Evolutionary conservation across 2,797 vertebrate genomes (phyloP).

Genomic region (Semaprochilodus insignis): DNA sequence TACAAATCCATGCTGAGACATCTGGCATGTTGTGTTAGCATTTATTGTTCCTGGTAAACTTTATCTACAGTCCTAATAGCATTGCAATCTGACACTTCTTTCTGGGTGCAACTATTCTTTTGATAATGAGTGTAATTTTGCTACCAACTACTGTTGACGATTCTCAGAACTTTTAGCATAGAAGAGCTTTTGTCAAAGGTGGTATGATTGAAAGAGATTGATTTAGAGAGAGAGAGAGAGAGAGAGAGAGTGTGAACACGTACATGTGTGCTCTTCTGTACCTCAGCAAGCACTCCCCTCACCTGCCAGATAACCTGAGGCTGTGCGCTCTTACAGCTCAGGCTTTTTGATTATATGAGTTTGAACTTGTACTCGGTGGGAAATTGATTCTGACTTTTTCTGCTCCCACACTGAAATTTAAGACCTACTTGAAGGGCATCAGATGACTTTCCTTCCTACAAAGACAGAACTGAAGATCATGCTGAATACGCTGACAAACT

Average conservation of each 20-base stretch:
- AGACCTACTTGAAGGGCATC: slow-evolving; percentile 41
- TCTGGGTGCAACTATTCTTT: too few species aligned
- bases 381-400: slow-evolving; percentile 51
- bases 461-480: slow-evolving; percentile 24
- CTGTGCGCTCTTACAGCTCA: slow-evolving; percentile 46
- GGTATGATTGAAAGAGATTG: not conserved
- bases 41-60: too few species aligned
- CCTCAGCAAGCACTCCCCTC: slow-evolving; percentile 22
- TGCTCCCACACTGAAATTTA: slow-evolving; percentile 44
- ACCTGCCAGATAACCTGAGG: slow-evolving; percentile 49
- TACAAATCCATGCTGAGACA: too few species aligned
- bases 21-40: too few species aligned
- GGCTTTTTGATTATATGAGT: slow-evolving; percentile 51
- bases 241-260: not conserved
- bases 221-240: not conserved
- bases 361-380: slow-evolving; percentile 45
- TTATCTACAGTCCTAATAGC: too few species aligned
- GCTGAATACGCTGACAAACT: slow-evolving; percentile 30
- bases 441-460: slow-evolving; percentile 35
- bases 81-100: too few species aligned
- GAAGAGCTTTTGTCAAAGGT: not conserved
- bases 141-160: too few species aligned
- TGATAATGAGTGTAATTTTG: too few species aligned
- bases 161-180: too few species aligned
- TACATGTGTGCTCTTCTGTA: slow-evolving; percentile 8